These are phyloP conservation scores for Crocuta crocuta DNA, from an alignment of 2,113 vertebrate genomes.

Conservation along the genomic window DNA sequence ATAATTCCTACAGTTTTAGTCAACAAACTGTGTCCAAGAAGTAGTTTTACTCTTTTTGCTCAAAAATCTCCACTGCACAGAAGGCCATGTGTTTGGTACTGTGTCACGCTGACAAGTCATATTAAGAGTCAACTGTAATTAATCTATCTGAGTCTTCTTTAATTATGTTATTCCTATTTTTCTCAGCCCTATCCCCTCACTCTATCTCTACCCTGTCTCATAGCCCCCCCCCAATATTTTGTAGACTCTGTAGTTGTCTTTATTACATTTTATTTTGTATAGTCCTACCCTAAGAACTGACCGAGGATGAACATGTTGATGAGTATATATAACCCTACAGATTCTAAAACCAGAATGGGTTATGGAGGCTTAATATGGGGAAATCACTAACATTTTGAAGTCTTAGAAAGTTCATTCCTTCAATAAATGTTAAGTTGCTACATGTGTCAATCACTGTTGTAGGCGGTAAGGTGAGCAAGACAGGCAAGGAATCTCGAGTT, in stretches of 20 bases:
- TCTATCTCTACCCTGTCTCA: not conserved
- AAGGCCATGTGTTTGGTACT: not conserved
- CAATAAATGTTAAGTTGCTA: not conserved
- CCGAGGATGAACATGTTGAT: not conserved
- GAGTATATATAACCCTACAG: constrained; percentile 1
- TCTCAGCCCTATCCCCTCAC: not conserved
- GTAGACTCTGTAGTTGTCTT: not conserved
- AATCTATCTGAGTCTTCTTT: not conserved
- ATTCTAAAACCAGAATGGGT: not conserved
- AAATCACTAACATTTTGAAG: not conserved
- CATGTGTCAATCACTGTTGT: not conserved
- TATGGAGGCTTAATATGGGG: not conserved
- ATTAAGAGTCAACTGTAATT: not conserved
- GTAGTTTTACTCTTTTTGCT: not conserved
- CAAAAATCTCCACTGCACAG: not conserved
- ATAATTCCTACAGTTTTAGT: not conserved
- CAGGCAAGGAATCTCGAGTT: not conserved
- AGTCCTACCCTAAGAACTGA: not conserved
- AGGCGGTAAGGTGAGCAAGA: not conserved
- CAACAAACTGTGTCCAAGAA: not conserved
- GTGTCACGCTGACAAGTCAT: not conserved
- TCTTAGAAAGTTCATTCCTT: not conserved
- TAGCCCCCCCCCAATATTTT: not conserved
- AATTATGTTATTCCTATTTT: not conserved
- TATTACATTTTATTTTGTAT: not conserved